phyloP scores from a whole-genome alignment of 2,113 vertebrate species.

The Aspidoscelis tigris region DNA sequence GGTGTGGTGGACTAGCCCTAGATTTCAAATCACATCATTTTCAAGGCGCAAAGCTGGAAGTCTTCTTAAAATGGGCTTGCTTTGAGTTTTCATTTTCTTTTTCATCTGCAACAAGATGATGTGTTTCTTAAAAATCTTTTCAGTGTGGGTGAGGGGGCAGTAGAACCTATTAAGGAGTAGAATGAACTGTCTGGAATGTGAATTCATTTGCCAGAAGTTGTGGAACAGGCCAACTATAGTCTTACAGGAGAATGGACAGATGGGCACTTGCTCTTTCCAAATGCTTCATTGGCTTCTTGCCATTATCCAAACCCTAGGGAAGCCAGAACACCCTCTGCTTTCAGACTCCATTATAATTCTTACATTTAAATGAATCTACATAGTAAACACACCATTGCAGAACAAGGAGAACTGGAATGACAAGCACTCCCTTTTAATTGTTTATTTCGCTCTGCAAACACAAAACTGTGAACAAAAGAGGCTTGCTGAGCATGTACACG shows the following conservation, averaged over 20 bases:
- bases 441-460: slow-evolving; percentile 26
- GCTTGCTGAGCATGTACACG: not conserved
- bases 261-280: slow-evolving; percentile 10
- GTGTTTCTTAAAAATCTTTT: not conserved
- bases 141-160: not conserved
- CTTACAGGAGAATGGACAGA: not conserved
- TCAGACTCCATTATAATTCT: slow-evolving; percentile 11
- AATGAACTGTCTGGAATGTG: slow-evolving; percentile 17
- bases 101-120: not conserved
- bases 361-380: slow-evolving; percentile 11
- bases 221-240: not conserved
- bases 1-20: too few species aligned
- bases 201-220: not conserved
- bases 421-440: not conserved
- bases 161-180: not conserved
- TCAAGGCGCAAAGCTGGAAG: not conserved
- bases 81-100: not conserved
- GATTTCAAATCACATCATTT: not conserved
- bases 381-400: slow-evolving; percentile 24
- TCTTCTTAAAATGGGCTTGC: not conserved
- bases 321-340: slow-evolving; percentile 17
- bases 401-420: slow-evolving; percentile 16
- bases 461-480: slow-evolving; percentile 7
- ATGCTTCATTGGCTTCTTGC: slow-evolving; percentile 17
- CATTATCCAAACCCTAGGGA: slow-evolving; percentile 9